phyloP scores from a whole-genome alignment of 2,888 invertebrate genomes.

The Drepanosiphum platanoidis region DNA sequence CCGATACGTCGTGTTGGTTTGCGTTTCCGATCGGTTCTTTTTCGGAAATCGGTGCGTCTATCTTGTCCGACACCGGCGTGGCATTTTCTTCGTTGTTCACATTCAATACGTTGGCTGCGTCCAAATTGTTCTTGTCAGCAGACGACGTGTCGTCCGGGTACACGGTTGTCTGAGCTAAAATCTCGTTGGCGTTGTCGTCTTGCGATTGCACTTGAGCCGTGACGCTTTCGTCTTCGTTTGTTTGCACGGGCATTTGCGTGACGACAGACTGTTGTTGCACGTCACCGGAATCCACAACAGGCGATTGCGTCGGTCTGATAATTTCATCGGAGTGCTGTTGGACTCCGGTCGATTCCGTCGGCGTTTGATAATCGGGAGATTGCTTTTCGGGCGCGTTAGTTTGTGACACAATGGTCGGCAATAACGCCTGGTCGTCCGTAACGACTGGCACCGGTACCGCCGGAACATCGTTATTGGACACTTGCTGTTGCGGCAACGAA shows the following conservation, averaged over 20 bases:
- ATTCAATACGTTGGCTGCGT: not conserved
- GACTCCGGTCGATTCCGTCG: conserved; percentile 2
- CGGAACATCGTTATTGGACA: conserved; percentile 4
- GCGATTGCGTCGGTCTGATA: not conserved
- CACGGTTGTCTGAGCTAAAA: conserved; percentile 11
- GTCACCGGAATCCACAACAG: not conserved
- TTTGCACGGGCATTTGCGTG: not conserved
- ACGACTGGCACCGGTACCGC: not conserved
- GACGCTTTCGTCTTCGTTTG: conserved; percentile 27
- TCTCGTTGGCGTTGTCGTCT: conserved; percentile 5
- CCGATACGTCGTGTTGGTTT: not conserved
- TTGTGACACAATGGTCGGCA: not conserved
- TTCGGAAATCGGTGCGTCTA: not conserved
- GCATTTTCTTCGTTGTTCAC: not conserved
- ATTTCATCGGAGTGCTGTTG: conserved; percentile 16
- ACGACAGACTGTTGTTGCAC: conserved; percentile 17
- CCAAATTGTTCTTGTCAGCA: conserved; percentile 15
- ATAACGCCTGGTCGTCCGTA: conserved; percentile 1
- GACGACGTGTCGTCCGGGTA: not conserved
- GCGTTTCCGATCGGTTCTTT: not conserved
- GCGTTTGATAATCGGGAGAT: not conserved
- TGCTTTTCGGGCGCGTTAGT: not conserved
- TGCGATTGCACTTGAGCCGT: conserved; percentile 12
- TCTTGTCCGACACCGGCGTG: not conserved
- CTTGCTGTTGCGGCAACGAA: conserved; percentile 22